Conservation (phyloP, 2,888 invertebrate species). For the Theodoxus fluviatilis region DNA sequence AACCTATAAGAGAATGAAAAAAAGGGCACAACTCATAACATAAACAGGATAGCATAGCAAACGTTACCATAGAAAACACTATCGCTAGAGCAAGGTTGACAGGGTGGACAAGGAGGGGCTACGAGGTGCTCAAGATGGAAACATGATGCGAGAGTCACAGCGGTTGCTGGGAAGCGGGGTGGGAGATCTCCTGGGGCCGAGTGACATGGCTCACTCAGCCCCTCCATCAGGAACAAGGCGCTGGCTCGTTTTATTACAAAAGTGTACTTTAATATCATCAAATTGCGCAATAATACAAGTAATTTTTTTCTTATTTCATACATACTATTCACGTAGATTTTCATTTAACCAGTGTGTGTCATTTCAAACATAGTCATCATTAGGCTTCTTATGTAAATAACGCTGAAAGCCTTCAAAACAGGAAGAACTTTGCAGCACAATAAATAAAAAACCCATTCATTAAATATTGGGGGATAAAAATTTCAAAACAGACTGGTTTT, state of each 20-base stretch:
- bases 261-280: constrained; percentile 28
- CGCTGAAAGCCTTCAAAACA: constrained; percentile 27
- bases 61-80: neutral
- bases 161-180: too few species aligned
- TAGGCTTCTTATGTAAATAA: constrained; percentile 25
- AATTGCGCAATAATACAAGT: constrained; percentile 29
- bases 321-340: too few species aligned
- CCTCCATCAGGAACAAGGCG: too few species aligned
- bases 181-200: too few species aligned
- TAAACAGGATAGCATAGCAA: too few species aligned
- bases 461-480: constrained; percentile 31
- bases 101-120: too few species aligned
- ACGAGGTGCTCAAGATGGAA: too few species aligned
- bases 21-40: too few species aligned
- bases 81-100: too few species aligned
- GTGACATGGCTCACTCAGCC: too few species aligned
- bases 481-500: constrained; percentile 28
- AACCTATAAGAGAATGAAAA: neutral
- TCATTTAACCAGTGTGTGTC: too few species aligned
- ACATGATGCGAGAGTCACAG: too few species aligned
- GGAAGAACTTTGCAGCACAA: constrained; percentile 25
- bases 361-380: constrained; percentile 23
- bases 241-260: constrained; percentile 29
- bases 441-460: constrained; percentile 31
- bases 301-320: constrained; percentile 21